Percentiles rank a stretch among this genome's conserved stretches.
Evolutionary conservation across 2,888 invertebrate genomes (phyloP).

Genomic region (Xanthorhoe designata): DNA sequence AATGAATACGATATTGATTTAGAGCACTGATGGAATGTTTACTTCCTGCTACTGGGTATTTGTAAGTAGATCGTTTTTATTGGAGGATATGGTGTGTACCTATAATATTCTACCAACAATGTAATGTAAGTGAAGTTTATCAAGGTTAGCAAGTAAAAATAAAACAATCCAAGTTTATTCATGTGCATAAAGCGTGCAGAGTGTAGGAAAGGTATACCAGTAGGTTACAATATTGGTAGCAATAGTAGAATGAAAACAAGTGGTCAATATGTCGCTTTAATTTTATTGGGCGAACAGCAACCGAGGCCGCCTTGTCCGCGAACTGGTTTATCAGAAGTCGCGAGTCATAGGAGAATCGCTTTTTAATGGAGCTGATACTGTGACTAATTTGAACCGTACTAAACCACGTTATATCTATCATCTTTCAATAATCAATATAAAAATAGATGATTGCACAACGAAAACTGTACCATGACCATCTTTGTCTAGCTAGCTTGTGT

Average conservation of each 20-base stretch:
- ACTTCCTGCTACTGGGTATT: slow-evolving; percentile 25
- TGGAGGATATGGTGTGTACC: slow-evolving; percentile 12
- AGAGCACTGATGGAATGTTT: slow-evolving; percentile 6
- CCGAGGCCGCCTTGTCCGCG: slow-evolving; percentile 78
- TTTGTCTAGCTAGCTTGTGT: not conserved
- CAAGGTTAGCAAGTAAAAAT: slow-evolving; percentile 50
- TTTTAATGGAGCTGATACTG: slow-evolving; percentile 21
- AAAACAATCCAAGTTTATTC: slow-evolving; percentile 46
- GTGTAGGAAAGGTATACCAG: slow-evolving; percentile 62
- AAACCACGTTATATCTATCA: not conserved
- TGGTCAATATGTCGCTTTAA: slow-evolving; percentile 79
- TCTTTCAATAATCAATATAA: not conserved
- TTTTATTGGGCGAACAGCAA: slow-evolving; percentile 70
- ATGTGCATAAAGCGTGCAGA: slow-evolving; percentile 55
- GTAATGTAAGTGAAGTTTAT: slow-evolving; percentile 19
- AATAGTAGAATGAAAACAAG: slow-evolving; percentile 75
- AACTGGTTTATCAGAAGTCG: slow-evolving; percentile 79
- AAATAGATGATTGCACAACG: not conserved
- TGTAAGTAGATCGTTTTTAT: slow-evolving; percentile 1
- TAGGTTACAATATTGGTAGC: slow-evolving; percentile 67
- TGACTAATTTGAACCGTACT: slow-evolving; percentile 10
- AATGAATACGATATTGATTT: slow-evolving; percentile 7
- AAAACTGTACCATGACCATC: not conserved
- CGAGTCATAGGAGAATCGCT: slow-evolving; percentile 52
- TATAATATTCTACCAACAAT: slow-evolving; percentile 14